Conservation (phyloP, 2,888 invertebrate genomes). For the Nomada fucata region DNA sequence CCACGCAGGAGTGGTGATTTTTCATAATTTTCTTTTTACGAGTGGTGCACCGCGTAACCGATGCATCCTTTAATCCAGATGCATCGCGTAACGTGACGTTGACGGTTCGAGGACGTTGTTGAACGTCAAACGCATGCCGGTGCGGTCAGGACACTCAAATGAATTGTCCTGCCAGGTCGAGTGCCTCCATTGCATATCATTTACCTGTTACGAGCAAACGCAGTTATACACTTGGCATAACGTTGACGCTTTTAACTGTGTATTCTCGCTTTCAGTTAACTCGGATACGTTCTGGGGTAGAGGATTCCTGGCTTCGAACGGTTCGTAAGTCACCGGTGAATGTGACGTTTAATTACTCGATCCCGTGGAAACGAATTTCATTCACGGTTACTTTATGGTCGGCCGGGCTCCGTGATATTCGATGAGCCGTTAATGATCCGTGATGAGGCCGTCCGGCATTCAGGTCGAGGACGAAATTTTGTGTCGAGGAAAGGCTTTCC, state of each 20-base stretch:
- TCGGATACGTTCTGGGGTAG: not conserved
- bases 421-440: not conserved
- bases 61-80: slow-evolving; percentile 41
- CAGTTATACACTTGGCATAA: slow-evolving; percentile 35
- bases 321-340: slow-evolving; percentile 4
- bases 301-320: not conserved
- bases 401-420: not conserved
- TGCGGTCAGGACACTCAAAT: slow-evolving; percentile 55
- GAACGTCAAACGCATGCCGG: slow-evolving; percentile 70
- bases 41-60: slow-evolving; percentile 40
- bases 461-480: not conserved
- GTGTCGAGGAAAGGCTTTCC: too few relatives aligned
- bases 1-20: slow-evolving; percentile 14
- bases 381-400: slow-evolving; percentile 5
- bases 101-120: slow-evolving; percentile 70
- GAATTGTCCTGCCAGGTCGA: slow-evolving; percentile 59
- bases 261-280: not conserved
- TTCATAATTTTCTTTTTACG: slow-evolving; percentile 25
- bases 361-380: slow-evolving; percentile 17
- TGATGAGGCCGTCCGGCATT: not conserved
- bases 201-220: slow-evolving; percentile 52
- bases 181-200: slow-evolving; percentile 49
- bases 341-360: slow-evolving; percentile 18
- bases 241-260: slow-evolving; percentile 24
- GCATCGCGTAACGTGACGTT: slow-evolving; percentile 59